Evolutionary conservation across 1,140 invertebrate genomes (phyloP), one percentile per base, ranked within the genome.

Genomic region (Zaprionus gabonicus): DNA sequence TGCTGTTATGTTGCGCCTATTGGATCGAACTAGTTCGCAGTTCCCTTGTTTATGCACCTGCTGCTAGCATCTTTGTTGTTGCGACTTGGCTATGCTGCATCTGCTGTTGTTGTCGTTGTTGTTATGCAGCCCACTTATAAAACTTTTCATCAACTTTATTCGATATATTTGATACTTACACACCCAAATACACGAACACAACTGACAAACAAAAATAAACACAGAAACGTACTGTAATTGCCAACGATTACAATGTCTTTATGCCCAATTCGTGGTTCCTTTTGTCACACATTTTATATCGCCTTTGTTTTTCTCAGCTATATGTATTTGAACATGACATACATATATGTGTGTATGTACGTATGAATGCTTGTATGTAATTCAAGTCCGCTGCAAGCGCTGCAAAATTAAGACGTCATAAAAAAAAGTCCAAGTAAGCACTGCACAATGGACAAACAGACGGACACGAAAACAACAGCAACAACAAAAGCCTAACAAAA

Each of bases 331-430:
- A 55, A 49, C 12, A 6, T 58, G 20, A 20, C 15, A 41, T 38
- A 15, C 17, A 28, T 12, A 10, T 55, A 23, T 51, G n/a, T 23
- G 60, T 58, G 56, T 57, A 4, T 51, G 28, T 71, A 10, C 12
- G 6, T 38, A 41, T 68, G 55, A 34, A 20, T 58, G 28, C 34
- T 28, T 68, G 13, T 31, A 73, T 65, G 69, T 77, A 68, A 77
- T 66, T 58, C 49, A 62, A 75, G 46, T 71, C 69, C 34, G 67
- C 51, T 72, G 59, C 59, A 65, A 55, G 28, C 38, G n/a, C 53
- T 70, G 72, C 67, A 71, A 71, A 71, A 65, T 76, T 71, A 76
- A 66, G 60, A 67, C 74, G 70, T 63, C 70, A 76, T 76, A 38
- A 20, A 70, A 38, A 55, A 68, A 68, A 69, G 46, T 74, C 44